phyloP scores from a whole-genome alignment of 2,888 invertebrate species.

The Drosophila rubida region DNA sequence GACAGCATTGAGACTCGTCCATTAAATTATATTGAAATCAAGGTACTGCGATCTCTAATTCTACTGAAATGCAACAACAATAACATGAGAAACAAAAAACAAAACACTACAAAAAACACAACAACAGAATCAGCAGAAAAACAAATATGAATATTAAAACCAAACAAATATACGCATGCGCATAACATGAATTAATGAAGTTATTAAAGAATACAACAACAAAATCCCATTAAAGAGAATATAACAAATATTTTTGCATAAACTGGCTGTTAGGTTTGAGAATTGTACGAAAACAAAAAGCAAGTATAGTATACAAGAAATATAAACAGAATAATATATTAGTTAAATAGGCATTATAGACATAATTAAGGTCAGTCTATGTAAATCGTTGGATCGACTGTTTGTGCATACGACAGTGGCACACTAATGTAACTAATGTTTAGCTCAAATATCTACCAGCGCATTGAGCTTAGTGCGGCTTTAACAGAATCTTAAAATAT shows the following conservation, averaged over 20 bases:
- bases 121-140: constrained; percentile 14
- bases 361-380: constrained; percentile 65
- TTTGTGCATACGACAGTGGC: constrained; percentile 33
- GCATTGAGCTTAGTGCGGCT: constrained; percentile 47
- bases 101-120: constrained; percentile 16
- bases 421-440: constrained; percentile 49
- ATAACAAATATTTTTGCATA: constrained; percentile 70
- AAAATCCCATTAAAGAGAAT: constrained; percentile 47
- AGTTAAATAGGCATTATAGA: constrained; percentile 64
- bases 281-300: constrained; percentile 37
- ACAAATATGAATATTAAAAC: constrained; percentile 32
- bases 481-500: constrained; percentile 35
- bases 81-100: constrained; percentile 9
- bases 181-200: constrained; percentile 65
- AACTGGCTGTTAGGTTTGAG: constrained; percentile 77
- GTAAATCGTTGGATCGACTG: constrained; percentile 42
- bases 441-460: constrained; percentile 65
- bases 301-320: constrained; percentile 37
- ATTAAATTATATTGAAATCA: constrained; percentile 65
- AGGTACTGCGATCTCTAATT: constrained; percentile 72
- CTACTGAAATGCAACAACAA: constrained; percentile 49
- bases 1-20: constrained; percentile 65
- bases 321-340: constrained; percentile 57
- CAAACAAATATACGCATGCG: constrained; percentile 40
- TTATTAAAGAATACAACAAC: constrained; percentile 43